A percentile compares a stretch with the other conserved stretches of the same genome.
phyloP scores from a whole-genome alignment of 2,113 vertebrate species.

The Acrocephalus kingi region DNA sequence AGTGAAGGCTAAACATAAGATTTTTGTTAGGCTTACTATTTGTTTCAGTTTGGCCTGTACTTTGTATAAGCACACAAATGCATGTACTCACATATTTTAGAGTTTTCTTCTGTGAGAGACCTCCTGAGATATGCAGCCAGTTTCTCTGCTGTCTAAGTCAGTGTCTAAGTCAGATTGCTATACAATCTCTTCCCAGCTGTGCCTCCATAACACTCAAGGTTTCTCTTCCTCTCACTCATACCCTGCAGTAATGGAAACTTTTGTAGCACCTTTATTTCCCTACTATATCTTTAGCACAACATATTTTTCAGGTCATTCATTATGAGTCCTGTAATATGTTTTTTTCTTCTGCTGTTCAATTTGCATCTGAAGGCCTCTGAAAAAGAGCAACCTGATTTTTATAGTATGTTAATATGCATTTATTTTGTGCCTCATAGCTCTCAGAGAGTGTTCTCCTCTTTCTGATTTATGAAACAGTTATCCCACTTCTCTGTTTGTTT shows the following conservation, averaged over 20 bases:
- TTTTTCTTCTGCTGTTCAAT: neutral
- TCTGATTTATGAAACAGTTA: neutral
- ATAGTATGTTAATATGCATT: neutral
- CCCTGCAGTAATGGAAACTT: neutral
- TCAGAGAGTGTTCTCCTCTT: neutral
- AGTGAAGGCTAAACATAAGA: neutral
- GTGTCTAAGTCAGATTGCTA: neutral
- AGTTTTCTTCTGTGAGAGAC: neutral
- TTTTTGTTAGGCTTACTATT: neutral
- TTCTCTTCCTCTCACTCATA: neutral
- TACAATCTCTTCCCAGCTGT: neutral
- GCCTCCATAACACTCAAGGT: accelerated
- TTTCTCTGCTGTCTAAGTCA: neutral
- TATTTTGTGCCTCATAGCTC: neutral
- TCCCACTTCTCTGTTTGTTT: neutral
- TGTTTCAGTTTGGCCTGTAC: neutral
- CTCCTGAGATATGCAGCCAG: neutral
- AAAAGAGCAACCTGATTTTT: neutral
- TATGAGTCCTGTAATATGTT: neutral
- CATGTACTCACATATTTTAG: neutral
- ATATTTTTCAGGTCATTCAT: neutral
- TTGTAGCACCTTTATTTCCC: neutral
- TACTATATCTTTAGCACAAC: neutral
- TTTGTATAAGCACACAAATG: neutral
- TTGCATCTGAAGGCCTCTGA: neutral